Conservation (phyloP, 2,797 vertebrate genomes). For the Esox masquinongy region DNA sequence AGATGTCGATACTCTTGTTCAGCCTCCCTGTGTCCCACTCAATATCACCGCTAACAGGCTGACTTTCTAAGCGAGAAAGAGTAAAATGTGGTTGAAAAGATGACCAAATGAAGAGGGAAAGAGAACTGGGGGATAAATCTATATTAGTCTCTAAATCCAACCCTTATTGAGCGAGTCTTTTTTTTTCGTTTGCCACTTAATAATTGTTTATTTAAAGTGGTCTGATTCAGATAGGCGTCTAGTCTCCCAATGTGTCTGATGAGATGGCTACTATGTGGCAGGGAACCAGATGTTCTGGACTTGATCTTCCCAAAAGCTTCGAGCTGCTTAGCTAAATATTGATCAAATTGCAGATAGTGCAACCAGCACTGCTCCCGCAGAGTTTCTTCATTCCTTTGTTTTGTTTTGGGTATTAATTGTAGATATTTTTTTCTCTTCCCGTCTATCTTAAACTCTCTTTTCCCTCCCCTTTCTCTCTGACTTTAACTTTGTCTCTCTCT, state of each 20-base stretch:
- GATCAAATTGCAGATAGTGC: conserved; percentile 39
- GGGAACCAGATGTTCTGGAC: conserved; percentile 47
- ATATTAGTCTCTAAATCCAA: conserved; percentile 65
- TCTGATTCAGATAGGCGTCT: conserved; percentile 42
- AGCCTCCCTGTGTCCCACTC: conserved; percentile 69
- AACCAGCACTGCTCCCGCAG: not conserved
- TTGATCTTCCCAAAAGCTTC: conserved; percentile 42
- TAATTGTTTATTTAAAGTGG: conserved; percentile 33
- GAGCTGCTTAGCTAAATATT: conserved; percentile 48
- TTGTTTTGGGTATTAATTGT: not conserved
- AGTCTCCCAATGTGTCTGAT: conserved; percentile 59
- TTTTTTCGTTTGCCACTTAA: conserved; percentile 61
- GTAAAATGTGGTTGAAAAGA: conserved; percentile 57
- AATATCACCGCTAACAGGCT: conserved; percentile 71
- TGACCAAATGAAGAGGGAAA: not conserved
- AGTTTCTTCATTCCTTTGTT: conserved; percentile 14
- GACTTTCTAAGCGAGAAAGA: conserved; percentile 63
- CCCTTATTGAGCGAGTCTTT: conserved; percentile 59
- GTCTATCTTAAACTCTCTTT: not conserved
- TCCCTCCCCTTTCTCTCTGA: conserved; percentile 22
- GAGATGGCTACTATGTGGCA: conserved; percentile 40
- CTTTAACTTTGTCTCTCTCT: conserved; percentile 19
- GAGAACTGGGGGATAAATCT: conserved; percentile 70
- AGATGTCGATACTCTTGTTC: conserved; percentile 52
- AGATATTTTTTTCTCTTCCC: no score